Percentiles rank a stretch among this genome's conserved stretches.
Conservation (phyloP, 2,888 invertebrate genomes). For the Rhagium mordax region DNA sequence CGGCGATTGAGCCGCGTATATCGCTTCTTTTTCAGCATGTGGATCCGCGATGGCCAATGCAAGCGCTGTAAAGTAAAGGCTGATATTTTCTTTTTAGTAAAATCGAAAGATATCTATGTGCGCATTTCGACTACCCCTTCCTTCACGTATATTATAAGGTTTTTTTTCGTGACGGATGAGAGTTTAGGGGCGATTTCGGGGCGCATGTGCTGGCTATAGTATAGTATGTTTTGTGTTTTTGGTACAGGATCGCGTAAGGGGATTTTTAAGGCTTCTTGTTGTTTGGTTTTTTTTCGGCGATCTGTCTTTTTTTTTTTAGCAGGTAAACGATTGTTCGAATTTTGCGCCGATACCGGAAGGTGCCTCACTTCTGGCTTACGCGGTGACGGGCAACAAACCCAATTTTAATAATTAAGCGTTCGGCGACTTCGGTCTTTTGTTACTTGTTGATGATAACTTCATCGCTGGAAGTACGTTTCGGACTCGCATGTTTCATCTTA, state of each 20-base stretch:
- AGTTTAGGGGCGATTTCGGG: conserved; percentile 59
- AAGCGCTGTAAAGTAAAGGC: conserved; percentile 60
- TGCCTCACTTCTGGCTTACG: not conserved
- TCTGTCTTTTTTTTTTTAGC: not conserved
- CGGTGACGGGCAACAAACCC: not conserved
- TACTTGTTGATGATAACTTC: conserved; percentile 4
- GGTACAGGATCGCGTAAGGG: conserved; percentile 39
- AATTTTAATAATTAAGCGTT: conserved; percentile 4
- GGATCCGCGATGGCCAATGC: conserved; percentile 48
- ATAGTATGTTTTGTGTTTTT: conserved; percentile 50
- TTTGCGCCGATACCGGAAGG: not conserved
- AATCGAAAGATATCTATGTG: conserved; percentile 68
- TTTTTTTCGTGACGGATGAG: conserved; percentile 64
- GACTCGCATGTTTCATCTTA: not conserved
- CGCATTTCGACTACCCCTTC: conserved; percentile 62
- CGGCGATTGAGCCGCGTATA: conserved; percentile 26
- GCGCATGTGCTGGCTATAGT: conserved; percentile 61
- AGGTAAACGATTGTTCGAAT: not conserved
- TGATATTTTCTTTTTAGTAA: conserved; percentile 70
- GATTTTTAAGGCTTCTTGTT: conserved; percentile 42
- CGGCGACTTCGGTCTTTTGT: not conserved
- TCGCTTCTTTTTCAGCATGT: conserved; percentile 39
- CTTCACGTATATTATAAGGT: conserved; percentile 61
- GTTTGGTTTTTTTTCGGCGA: conserved; percentile 15
- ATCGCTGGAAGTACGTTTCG: not conserved